Evolutionary conservation across 2,888 invertebrate genomes (phyloP).

Genomic region (Polyommatus icarus): DNA sequence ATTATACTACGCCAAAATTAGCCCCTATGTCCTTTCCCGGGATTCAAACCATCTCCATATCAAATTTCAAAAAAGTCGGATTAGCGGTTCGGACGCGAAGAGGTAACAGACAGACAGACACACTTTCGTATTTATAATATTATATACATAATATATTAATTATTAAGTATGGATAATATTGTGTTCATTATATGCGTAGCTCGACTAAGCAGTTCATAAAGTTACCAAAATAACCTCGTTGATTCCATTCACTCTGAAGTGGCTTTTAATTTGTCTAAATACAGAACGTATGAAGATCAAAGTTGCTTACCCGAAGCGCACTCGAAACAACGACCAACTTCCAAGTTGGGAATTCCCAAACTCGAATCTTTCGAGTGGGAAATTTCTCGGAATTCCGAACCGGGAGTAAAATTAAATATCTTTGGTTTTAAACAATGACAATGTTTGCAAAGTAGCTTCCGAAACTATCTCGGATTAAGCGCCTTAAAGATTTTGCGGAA

Average conservation of each 20-base stretch:
- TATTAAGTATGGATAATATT: no score
- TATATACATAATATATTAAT: no score
- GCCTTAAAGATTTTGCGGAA: not conserved
- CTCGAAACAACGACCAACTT: conserved; percentile 14
- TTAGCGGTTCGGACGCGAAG: no score
- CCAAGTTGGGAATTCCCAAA: not conserved
- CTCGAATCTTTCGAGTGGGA: conserved; percentile 17
- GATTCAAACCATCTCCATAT: no score
- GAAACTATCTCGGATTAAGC: conserved; percentile 9
- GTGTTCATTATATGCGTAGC: not conserved
- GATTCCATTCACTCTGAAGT: not conserved
- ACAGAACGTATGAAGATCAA: conserved; percentile 25
- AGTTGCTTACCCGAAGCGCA: conserved; percentile 18
- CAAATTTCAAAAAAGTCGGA: no score
- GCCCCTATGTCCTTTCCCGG: no score
- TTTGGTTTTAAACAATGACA: conserved; percentile 12
- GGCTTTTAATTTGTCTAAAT: not conserved
- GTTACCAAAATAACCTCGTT: not conserved
- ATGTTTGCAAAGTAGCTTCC: conserved; percentile 22
- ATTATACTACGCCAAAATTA: no score
- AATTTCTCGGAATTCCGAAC: conserved; percentile 4
- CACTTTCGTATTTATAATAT: no score
- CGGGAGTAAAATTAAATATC: conserved; percentile 27
- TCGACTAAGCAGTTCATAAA: not conserved
- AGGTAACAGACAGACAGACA: no score